Base-by-base conservation (phyloP, 2,113 vertebrate species). In the Baryphthengus martii region DNA sequence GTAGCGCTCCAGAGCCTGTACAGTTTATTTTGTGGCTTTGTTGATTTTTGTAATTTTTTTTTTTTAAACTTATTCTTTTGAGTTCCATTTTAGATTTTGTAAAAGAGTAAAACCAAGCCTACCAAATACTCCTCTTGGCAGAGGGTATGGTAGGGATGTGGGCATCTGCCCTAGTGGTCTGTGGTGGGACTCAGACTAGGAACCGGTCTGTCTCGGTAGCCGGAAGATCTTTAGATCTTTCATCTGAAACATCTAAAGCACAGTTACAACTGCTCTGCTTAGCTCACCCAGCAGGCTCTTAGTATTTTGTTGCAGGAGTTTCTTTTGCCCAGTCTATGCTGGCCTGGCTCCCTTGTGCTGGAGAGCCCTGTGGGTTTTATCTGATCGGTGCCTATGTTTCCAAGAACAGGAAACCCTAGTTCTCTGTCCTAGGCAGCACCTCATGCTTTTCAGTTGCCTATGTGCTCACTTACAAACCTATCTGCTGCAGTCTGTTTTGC, bases 401-500 rank as follows among this genome's bases (percentile, higher is more conserved):
- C 17, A n/a, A 49, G 59, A 66, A 45, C 23, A 29, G 63, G 63
- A 37, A 59, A 17, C 45, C 8, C 6, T 21, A 18, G 59, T 13
- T 40, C 25, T 75, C n/a, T 28, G 1, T 45, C 26, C 35, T 16
- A 2, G 74, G 28, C 2, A 10, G 26, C 10, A 7, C 49, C 59
- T 39, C 1, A 6, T 55, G 16, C 56, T 49, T 14, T 15, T 35
- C 55, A 15, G 0, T 11, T 25, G 35, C 5, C 1, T 25, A 7
- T 28, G 3, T 67, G 82, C 89, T 95, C 58, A 52, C 61, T 8
- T 26, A 16, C 0, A 0, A 8, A 5, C 63, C 53, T 49, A 6
- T 68, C 28, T 50, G 68, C 59, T 88, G 59, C 95, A 99, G 98
- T 99, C 99, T 59, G 97, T 98, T 93, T 94, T 98, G 76, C 98